Conservation (phyloP, 2,113 vertebrate genomes). For the Halichoerus grypus region DNA sequence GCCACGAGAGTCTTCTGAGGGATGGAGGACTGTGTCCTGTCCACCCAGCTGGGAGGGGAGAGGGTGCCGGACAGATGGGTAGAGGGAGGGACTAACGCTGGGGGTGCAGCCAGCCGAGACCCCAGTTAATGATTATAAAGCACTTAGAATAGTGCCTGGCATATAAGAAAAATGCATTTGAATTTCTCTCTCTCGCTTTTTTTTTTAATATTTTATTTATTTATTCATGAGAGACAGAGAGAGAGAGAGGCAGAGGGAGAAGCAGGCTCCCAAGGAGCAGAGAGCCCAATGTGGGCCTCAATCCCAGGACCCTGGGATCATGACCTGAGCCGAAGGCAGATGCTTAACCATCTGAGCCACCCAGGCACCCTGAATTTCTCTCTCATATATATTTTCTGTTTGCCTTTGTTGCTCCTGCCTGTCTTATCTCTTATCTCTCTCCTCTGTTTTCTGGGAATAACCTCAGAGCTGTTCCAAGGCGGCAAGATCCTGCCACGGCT, state of each 20-base stretch:
- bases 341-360: too few species aligned
- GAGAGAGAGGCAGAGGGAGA: too few species aligned
- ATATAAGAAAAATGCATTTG: background rate
- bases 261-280: too few species aligned
- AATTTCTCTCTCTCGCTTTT: background rate
- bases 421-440: background rate
- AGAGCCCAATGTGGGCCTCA: rapidly evolving
- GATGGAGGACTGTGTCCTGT: background rate
- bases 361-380: background rate
- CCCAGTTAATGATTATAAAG: background rate
- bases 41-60: background rate
- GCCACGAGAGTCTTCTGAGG: background rate
- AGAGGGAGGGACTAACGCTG: background rate
- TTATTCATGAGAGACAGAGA: too few species aligned
- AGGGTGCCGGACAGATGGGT: too few species aligned
- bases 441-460: background rate
- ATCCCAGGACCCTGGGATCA: too few species aligned
- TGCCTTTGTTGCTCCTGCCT: background rate
- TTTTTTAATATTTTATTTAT: too few species aligned
- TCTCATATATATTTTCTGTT: background rate
- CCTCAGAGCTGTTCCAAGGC: background rate
- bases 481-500: background rate
- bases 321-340: too few species aligned
- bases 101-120: background rate
- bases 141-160: background rate